Evolutionary conservation across 2,113 vertebrate genomes (phyloP).

Genomic region (Brachyhypopomus occidentalis): DNA sequence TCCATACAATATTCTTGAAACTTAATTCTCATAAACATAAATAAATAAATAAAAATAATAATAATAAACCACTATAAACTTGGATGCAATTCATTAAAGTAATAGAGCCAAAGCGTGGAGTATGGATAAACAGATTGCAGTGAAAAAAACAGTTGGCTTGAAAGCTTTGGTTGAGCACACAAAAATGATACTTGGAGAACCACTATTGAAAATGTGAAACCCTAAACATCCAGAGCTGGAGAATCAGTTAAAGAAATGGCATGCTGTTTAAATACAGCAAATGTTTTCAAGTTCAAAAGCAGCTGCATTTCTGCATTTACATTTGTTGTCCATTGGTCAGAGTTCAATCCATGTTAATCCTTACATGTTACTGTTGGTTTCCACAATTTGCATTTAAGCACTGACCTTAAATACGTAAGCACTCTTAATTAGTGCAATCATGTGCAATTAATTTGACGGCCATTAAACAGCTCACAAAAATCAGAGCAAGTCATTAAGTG

Average conservation of each 20-base stretch:
- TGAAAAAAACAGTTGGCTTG: neutral
- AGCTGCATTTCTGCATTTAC: neutral
- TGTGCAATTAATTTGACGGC: constrained; percentile 55
- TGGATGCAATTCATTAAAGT: neutral
- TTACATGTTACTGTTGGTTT: constrained; percentile 40
- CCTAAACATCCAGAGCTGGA: constrained; percentile 14
- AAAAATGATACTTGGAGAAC: neutral
- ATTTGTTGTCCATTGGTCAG: constrained; percentile 53
- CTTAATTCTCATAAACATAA: neutral
- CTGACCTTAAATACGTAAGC: constrained; percentile 55
- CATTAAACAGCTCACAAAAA: constrained; percentile 61
- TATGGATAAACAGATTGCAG: neutral
- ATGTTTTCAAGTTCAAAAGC: constrained; percentile 42
- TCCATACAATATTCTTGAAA: neutral
- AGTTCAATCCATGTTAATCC: constrained; percentile 45
- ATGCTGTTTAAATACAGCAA: constrained; percentile 17
- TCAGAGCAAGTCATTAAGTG: constrained; percentile 62
- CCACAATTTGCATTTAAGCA: constrained; percentile 48
- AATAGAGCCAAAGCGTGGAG: neutral
- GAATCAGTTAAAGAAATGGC: constrained; percentile 31
- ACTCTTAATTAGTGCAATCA: constrained; percentile 55
- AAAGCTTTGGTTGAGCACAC: neutral
- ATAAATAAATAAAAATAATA: no score
- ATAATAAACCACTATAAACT: constrained; percentile 1
- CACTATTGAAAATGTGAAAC: constrained; percentile 10